Evolutionary conservation across 2,888 invertebrate species (phyloP).

Genomic region (Agrotis ipsilon): DNA sequence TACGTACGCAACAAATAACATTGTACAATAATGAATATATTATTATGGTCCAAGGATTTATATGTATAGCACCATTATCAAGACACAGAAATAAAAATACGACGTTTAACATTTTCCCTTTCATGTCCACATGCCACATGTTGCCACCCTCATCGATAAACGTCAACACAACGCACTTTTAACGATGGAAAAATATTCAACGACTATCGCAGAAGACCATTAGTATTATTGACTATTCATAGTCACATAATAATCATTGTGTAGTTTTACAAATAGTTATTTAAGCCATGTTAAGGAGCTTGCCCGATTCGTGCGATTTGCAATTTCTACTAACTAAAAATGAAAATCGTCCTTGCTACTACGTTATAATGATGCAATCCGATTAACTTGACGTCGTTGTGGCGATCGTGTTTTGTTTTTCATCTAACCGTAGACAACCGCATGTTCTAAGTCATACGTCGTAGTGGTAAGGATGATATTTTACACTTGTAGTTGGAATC

Average conservation of each 20-base stretch:
- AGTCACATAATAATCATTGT: slow-evolving; percentile 4
- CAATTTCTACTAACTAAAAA: too few relatives aligned
- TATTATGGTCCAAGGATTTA: not conserved
- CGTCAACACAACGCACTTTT: slow-evolving; percentile 33
- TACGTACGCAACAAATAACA: too few relatives aligned
- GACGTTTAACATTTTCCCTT: slow-evolving; percentile 16
- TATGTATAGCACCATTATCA: not conserved
- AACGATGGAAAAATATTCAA: slow-evolving; percentile 56
- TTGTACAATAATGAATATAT: not conserved
- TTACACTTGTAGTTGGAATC: too few relatives aligned
- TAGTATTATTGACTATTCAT: slow-evolving; percentile 13
- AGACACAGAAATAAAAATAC: slow-evolving; percentile 12
- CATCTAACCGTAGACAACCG: too few relatives aligned
- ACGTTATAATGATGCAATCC: too few relatives aligned
- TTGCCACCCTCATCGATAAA: slow-evolving; percentile 36
- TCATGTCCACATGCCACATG: slow-evolving; percentile 35
- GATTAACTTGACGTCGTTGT: too few relatives aligned
- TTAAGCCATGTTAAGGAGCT: too few relatives aligned
- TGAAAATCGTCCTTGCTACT: too few relatives aligned
- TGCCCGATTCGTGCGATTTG: too few relatives aligned
- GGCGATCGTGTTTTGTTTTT: too few relatives aligned
- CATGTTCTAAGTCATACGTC: too few relatives aligned
- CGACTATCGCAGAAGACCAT: not conserved
- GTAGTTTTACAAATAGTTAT: not conserved
- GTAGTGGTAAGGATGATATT: too few relatives aligned